phyloP scores from a whole-genome alignment of 2,888 invertebrate genomes.

The Prenolepis imparis region DNA sequence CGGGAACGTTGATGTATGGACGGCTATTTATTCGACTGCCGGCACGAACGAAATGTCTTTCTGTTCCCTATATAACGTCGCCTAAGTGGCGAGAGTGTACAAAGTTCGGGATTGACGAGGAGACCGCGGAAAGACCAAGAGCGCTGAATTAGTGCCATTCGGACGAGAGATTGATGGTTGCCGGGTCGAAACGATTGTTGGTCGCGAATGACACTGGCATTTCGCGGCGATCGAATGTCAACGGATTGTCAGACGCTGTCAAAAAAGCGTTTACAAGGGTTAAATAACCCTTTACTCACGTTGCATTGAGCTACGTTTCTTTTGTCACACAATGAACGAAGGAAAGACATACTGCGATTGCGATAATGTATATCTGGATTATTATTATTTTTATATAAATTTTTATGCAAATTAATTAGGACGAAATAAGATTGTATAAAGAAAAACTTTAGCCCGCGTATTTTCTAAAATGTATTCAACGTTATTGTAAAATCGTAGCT shows the following conservation, averaged over 20 bases:
- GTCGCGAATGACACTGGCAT: conserved; percentile 65
- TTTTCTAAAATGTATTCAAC: conserved; percentile 23
- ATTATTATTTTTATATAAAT: background rate
- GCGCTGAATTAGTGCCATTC: conserved; percentile 84
- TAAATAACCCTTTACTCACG: background rate
- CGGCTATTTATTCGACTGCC: conserved; percentile 80
- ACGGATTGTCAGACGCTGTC: conserved; percentile 60
- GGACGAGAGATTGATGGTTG: conserved; percentile 84
- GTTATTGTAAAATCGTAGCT: background rate
- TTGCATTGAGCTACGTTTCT: background rate
- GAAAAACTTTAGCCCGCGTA: background rate
- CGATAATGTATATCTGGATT: too few species aligned
- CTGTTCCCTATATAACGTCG: conserved; percentile 71
- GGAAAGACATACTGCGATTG: background rate
- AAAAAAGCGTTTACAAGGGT: conserved; percentile 8
- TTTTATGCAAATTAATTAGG: conserved; percentile 8
- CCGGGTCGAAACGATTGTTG: conserved; percentile 41
- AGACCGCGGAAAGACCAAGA: conserved; percentile 79
- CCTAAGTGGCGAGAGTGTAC: conserved; percentile 71
- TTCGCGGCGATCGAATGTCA: conserved; percentile 56
- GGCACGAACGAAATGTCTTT: conserved; percentile 77
- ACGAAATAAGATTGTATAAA: background rate
- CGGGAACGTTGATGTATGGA: conserved; percentile 79
- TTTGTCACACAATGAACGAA: background rate
- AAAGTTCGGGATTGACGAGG: conserved; percentile 73